phyloP scores from a whole-genome alignment of 64 coral and sea anemone species.

The Porites lutea region DNA sequence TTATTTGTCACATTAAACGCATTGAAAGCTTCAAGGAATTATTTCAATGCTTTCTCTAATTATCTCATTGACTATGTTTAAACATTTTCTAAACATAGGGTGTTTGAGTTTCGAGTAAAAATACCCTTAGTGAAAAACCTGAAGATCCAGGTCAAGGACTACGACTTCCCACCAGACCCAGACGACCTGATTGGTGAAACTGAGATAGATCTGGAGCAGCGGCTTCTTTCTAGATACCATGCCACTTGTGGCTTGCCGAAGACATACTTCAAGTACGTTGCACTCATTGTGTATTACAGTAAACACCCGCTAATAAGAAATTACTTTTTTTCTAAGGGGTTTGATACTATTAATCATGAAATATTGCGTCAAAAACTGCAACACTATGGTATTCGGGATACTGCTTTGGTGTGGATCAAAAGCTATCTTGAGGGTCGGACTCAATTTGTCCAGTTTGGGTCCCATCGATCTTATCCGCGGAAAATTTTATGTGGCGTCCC shows the following conservation, averaged over 20 bases:
- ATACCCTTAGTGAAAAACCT: constrained; percentile 77
- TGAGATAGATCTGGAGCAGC: constrained; percentile 78
- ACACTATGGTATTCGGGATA: too few species aligned
- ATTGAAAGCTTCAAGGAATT: too few species aligned
- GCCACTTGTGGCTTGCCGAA: constrained; percentile 81
- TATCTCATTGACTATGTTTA: background rate
- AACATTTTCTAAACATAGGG: constrained; percentile 1
- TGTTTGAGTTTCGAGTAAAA: constrained; percentile 77
- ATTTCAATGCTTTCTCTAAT: too few species aligned
- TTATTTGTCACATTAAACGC: background rate
- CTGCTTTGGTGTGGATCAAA: too few species aligned
- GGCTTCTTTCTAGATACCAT: constrained; percentile 71
- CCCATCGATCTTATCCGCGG: too few species aligned
- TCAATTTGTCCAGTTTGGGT: too few species aligned
- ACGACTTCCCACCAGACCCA: constrained; percentile 36
- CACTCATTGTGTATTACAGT: background rate
- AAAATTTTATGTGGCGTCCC: too few species aligned
- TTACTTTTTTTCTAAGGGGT: too few species aligned
- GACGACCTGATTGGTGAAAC: constrained; percentile 84
- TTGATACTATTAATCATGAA: too few species aligned
- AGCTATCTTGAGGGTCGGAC: too few species aligned
- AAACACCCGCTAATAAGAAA: too few species aligned
- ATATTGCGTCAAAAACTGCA: too few species aligned
- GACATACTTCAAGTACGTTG: constrained; percentile 59
- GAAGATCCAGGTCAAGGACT: constrained; percentile 75